Conservation (phyloP, 2,888 invertebrate genomes). For the Folsomia candida region DNA sequence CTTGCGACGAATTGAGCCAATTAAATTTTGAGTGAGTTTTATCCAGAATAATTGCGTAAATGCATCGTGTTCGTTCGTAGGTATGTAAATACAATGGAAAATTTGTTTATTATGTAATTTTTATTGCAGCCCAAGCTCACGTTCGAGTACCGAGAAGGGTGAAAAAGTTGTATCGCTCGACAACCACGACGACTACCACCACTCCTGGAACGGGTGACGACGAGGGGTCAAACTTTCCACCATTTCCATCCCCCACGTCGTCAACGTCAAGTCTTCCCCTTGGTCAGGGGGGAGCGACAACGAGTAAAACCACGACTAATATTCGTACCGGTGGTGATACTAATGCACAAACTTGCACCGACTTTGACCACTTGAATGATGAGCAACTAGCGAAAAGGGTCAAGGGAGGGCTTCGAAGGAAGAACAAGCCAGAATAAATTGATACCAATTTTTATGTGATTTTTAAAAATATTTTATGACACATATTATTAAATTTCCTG, state of each 20-base stretch:
- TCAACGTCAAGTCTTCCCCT: background rate
- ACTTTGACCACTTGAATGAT: constrained; percentile 8
- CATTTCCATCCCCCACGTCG: background rate
- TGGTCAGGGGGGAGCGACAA: background rate
- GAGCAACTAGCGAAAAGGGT: constrained; percentile 1
- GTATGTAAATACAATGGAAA: too few species aligned
- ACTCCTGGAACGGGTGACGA: background rate
- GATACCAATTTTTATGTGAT: background rate
- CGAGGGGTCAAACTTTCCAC: background rate
- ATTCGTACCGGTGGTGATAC: background rate
- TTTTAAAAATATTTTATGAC: background rate
- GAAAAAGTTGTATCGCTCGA: background rate
- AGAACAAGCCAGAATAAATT: background rate
- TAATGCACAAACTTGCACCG: background rate
- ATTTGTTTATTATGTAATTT: too few species aligned
- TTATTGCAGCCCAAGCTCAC: background rate
- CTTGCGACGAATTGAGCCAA: background rate
- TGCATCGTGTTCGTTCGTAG: too few species aligned
- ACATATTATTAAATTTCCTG: background rate
- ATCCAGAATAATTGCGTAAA: too few species aligned
- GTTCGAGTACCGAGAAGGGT: background rate
- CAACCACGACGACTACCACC: background rate
- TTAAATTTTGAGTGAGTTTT: background rate
- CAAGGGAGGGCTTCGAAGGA: background rate
- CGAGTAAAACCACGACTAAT: background rate